Conservation (phyloP, 2,888 invertebrate species). For the Cremastinae sp. region DNA sequence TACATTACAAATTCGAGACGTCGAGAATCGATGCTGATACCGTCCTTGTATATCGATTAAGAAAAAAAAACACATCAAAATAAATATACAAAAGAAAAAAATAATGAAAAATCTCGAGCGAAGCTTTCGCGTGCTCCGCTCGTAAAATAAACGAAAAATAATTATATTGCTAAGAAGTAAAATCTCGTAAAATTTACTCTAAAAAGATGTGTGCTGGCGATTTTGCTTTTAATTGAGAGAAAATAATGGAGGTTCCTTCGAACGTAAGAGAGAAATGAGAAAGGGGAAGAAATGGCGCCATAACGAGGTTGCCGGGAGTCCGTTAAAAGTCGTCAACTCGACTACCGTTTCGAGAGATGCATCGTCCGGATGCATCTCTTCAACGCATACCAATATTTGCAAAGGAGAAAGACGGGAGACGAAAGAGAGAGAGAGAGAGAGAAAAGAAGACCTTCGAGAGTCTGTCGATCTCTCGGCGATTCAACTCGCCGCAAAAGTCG, state of each 20-base stretch:
- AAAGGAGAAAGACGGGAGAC: neutral
- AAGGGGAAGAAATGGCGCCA: neutral
- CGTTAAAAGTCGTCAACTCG: conserved; percentile 16
- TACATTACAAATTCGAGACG: conserved; percentile 13
- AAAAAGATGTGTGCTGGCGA: no score
- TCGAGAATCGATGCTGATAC: conserved; percentile 67
- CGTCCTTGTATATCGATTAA: conserved; percentile 64
- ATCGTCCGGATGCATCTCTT: conserved; percentile 39
- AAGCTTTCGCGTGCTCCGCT: no score
- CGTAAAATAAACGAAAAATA: no score
- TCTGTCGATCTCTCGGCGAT: conserved; percentile 55
- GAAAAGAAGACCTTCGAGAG: conserved; percentile 28
- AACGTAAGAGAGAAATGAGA: neutral
- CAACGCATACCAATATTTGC: conserved; percentile 36
- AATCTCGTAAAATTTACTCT: no score
- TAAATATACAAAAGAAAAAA: neutral
- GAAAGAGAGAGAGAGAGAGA: conserved; percentile 4
- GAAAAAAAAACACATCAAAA: neutral
- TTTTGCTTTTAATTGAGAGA: no score
- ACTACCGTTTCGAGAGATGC: conserved; percentile 34
- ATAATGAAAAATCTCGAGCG: neutral
- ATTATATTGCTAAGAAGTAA: no score
- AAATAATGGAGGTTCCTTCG: neutral
- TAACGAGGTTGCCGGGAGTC: conserved; percentile 1
- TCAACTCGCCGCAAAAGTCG: conserved; percentile 39